Percentiles rank a stretch among this genome's conserved stretches.
Evolutionary conservation across 2,113 vertebrate species (phyloP).

Genomic region (Triplophysa dalaica): DNA sequence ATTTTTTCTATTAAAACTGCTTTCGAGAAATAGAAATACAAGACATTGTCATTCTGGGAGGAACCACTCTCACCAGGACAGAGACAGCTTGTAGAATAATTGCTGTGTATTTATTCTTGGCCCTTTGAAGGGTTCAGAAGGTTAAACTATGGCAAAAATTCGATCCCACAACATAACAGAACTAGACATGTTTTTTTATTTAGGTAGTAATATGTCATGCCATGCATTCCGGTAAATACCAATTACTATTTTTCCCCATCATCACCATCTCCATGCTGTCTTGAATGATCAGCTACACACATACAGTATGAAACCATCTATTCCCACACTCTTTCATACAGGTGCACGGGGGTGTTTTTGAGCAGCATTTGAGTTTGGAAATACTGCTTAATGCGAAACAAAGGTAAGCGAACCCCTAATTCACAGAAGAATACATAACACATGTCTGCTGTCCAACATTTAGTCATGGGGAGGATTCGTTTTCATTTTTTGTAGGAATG

Average conservation of each 20-base stretch:
- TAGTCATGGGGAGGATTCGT: background rate
- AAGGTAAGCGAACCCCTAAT: slow-evolving; percentile 24
- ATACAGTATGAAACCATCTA: background rate
- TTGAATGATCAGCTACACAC: background rate
- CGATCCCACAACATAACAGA: too few species aligned
- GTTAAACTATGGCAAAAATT: too few species aligned
- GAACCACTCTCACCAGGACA: too few species aligned
- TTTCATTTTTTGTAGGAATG: background rate
- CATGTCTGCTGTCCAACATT: slow-evolving; percentile 41
- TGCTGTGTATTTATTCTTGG: too few species aligned
- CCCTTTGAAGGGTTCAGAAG: too few species aligned
- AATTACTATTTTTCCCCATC: background rate
- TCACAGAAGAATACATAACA: slow-evolving; percentile 46
- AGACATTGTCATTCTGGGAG: too few species aligned
- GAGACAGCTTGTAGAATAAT: too few species aligned
- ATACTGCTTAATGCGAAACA: slow-evolving; percentile 36
- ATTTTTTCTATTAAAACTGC: too few species aligned
- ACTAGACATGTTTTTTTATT: too few species aligned
- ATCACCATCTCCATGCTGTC: background rate
- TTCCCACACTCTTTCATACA: slow-evolving; percentile 11
- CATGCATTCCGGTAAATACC: background rate
- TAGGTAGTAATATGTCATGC: too few species aligned
- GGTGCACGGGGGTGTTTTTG: slow-evolving; percentile 10
- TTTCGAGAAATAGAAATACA: too few species aligned
- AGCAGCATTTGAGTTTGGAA: slow-evolving; percentile 29